Evolutionary conservation across 2,113 vertebrate genomes (phyloP).

Genomic region (Alethe castanea): DNA sequence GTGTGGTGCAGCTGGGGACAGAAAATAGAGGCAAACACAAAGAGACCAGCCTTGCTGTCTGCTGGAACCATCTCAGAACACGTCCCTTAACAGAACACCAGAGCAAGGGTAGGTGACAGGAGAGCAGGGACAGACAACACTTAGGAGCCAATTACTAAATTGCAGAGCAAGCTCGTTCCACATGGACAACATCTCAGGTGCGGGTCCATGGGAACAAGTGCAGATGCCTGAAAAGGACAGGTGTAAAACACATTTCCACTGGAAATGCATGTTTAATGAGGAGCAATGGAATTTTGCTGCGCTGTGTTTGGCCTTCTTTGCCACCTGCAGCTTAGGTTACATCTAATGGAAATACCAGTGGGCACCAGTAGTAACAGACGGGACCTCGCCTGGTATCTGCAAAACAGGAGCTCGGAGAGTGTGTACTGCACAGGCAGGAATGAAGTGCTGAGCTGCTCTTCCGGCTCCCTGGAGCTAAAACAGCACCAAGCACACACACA

Average conservation of each 20-base stretch:
- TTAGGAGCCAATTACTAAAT: not conserved
- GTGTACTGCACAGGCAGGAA: not conserved
- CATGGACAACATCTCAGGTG: not conserved
- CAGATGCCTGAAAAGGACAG: not conserved
- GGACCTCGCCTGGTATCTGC: not conserved
- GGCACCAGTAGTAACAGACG: not conserved
- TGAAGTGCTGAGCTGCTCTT: not conserved
- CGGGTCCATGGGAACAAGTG: not conserved
- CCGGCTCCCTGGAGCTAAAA: not conserved
- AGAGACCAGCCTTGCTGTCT: not conserved
- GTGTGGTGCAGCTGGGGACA: not conserved
- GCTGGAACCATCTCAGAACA: rapidly evolving
- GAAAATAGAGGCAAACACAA: rapidly evolving
- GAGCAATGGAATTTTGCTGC: not conserved
- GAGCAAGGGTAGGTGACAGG: not conserved
- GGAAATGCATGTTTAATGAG: slow-evolving; percentile 21
- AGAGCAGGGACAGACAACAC: not conserved
- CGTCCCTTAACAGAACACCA: not conserved
- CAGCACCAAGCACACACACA: rapidly evolving
- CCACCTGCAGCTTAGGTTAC: slow-evolving; percentile 34
- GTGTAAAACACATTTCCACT: slow-evolving; percentile 31
- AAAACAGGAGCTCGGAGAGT: not conserved
- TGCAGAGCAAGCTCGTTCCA: not conserved
- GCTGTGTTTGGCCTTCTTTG: not conserved
- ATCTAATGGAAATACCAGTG: not conserved